phyloP scores from a whole-genome alignment of 92 coral and sea anemone genomes.

The Siderastrea siderea region DNA sequence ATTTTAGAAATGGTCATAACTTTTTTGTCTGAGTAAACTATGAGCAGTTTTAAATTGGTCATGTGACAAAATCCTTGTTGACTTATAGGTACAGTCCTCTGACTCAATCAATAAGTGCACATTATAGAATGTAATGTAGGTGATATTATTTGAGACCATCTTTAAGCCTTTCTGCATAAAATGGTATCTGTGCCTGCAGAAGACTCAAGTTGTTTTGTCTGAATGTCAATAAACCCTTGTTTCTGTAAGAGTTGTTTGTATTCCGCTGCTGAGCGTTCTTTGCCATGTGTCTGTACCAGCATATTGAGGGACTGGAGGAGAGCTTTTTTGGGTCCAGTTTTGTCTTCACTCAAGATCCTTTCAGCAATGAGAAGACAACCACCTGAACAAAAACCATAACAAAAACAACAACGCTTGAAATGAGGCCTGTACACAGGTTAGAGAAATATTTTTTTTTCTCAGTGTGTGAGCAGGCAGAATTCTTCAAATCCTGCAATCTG shows the following conservation, averaged over 20 bases:
- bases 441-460: no score
- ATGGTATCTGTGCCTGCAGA: conserved; percentile 53
- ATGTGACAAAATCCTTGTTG: no score
- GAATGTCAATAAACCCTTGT: conserved; percentile 79
- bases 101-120: no score
- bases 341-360: conserved; percentile 65
- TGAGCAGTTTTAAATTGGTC: no score
- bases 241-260: conserved; percentile 70
- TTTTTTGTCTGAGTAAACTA: no score
- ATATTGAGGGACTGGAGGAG: conserved; percentile 62
- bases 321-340: conserved; percentile 69
- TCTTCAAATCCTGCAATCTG: no score
- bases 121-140: no score
- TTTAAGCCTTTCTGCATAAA: conserved; percentile 71
- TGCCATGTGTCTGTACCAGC: conserved; percentile 68
- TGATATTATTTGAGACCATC: no score
- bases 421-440: no score
- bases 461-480: no score
- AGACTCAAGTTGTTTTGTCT: conserved; percentile 32
- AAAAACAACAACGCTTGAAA: background rate
- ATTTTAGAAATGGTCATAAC: no score
- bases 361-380: conserved; percentile 79
- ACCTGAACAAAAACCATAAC: conserved; percentile 41
- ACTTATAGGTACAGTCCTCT: no score
- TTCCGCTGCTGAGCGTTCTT: conserved; percentile 77